Evolutionary conservation across 2,797 vertebrate species (phyloP).

Genomic region (Etheostoma nigrum): DNA sequence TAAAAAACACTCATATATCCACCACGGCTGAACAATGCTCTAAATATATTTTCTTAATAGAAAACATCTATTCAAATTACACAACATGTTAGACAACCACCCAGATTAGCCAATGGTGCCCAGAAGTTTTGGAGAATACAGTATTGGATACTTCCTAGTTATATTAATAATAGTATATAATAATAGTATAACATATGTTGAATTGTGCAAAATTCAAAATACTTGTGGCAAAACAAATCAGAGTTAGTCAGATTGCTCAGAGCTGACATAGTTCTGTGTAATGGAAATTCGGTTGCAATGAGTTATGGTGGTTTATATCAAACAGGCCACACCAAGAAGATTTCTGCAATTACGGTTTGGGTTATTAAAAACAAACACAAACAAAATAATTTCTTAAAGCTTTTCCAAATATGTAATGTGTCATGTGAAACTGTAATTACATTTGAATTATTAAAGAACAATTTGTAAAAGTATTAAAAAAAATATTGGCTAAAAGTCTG

Average conservation of each 20-base stretch:
- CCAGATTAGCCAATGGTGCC: too few species aligned
- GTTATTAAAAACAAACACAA: neutral
- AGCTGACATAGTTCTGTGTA: neutral
- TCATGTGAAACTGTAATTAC: neutral
- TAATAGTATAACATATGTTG: too few species aligned
- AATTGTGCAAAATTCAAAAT: neutral
- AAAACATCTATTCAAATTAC: neutral
- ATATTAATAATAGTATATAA: too few species aligned
- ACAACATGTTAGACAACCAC: neutral
- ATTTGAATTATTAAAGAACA: neutral
- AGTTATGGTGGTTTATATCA: neutral
- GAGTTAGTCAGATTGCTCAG: neutral
- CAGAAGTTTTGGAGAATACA: neutral
- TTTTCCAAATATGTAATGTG: neutral
- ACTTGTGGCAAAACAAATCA: neutral
- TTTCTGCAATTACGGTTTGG: neutral
- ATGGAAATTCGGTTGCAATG: neutral
- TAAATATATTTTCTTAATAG: neutral
- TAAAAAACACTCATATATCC: neutral
- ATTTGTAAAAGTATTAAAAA: neutral
- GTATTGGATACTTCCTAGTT: too few species aligned
- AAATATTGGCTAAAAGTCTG: neutral
- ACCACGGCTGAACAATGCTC: neutral
- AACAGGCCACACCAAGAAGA: neutral
- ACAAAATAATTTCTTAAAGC: neutral